Evolutionary conservation across 1,140 invertebrate genomes (phyloP).

Genomic region (Augochlora pura): DNA sequence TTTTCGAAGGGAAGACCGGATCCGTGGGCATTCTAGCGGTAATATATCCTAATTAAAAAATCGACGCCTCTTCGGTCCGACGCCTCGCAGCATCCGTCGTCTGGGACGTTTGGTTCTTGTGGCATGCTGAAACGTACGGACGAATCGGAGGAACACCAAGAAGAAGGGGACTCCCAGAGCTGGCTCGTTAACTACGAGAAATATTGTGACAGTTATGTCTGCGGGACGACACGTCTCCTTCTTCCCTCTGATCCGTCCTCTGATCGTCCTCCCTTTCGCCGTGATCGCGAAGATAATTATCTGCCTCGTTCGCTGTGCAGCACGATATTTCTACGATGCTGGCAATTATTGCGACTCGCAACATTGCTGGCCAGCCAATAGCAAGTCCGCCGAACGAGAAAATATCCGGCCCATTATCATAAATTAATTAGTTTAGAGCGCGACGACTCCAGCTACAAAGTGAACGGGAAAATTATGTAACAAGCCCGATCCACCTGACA

Average conservation of each 20-base stretch:
- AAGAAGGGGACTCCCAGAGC: slow-evolving; percentile 48
- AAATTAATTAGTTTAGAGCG: slow-evolving; percentile 63
- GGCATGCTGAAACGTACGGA: slow-evolving; percentile 51
- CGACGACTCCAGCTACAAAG: slow-evolving; percentile 23
- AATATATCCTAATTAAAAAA: slow-evolving; percentile 76
- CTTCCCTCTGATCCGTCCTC: slow-evolving; percentile 73
- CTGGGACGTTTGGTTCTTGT: slow-evolving; percentile 43
- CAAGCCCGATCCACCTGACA: slow-evolving; percentile 28
- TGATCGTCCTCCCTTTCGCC: slow-evolving; percentile 59
- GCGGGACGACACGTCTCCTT: slow-evolving; percentile 66
- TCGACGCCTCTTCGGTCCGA: slow-evolving; percentile 73
- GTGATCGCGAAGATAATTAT: slow-evolving; percentile 68
- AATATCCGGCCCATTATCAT: slow-evolving; percentile 45
- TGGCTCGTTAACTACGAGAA: slow-evolving; percentile 77
- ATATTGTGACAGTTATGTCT: slow-evolving; percentile 77
- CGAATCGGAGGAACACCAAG: slow-evolving; percentile 41
- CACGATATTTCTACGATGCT: slow-evolving; percentile 59
- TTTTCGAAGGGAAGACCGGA: slow-evolving; percentile 27
- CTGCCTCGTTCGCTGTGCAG: slow-evolving; percentile 46
- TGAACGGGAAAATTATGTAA: slow-evolving; percentile 47
- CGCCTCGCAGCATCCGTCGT: slow-evolving; percentile 64
- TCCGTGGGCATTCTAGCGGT: slow-evolving; percentile 18
- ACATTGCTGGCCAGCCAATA: slow-evolving; percentile 14
- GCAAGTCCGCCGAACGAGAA: slow-evolving; percentile 21
- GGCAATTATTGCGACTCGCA: slow-evolving; percentile 46